Percentiles rank a stretch among this genome's conserved stretches.
Evolutionary conservation across 2,113 vertebrate genomes (phyloP).

Genomic region (Fulmarus glacialis): DNA sequence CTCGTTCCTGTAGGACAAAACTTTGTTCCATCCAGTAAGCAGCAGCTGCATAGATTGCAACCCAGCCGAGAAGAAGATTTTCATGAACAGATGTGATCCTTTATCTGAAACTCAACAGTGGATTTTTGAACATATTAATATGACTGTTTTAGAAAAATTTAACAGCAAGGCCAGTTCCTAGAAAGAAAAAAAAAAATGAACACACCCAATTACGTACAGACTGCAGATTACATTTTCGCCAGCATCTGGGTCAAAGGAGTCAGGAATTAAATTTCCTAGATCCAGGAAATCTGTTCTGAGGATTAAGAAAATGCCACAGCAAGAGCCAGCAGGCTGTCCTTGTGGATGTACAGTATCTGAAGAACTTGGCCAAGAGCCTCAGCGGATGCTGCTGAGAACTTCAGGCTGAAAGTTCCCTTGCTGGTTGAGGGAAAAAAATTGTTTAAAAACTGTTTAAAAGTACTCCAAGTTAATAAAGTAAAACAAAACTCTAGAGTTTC

Average conservation of each 20-base stretch:
- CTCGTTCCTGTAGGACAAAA: slow-evolving; percentile 82
- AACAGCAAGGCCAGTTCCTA: slow-evolving; percentile 79
- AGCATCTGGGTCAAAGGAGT: slow-evolving; percentile 75
- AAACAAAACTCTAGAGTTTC: slow-evolving; percentile 80
- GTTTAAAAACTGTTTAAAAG: slow-evolving; percentile 73
- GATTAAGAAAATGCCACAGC: slow-evolving; percentile 69
- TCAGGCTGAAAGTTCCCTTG: slow-evolving; percentile 80
- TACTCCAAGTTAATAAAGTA: slow-evolving; percentile 75
- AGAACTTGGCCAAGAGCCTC: slow-evolving; percentile 76
- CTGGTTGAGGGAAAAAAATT: slow-evolving; percentile 80
- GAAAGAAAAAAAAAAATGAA: slow-evolving; percentile 12
- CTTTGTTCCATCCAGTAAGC: slow-evolving; percentile 87
- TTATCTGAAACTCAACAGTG: slow-evolving; percentile 89
- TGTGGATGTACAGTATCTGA: slow-evolving; percentile 72
- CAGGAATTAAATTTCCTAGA: slow-evolving; percentile 81
- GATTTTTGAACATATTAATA: slow-evolving; percentile 89
- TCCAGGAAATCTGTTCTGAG: slow-evolving; percentile 75
- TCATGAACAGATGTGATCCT: slow-evolving; percentile 91
- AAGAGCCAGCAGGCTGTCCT: slow-evolving; percentile 64
- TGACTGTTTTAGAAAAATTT: slow-evolving; percentile 88
- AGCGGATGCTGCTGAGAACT: slow-evolving; percentile 76
- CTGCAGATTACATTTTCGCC: slow-evolving; percentile 59
- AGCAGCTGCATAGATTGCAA: slow-evolving; percentile 90
- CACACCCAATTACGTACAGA: slow-evolving; percentile 21
- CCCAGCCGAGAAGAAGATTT: slow-evolving; percentile 88